Conservation (phyloP, 2,888 invertebrate species). For the Pseudoips prasinana region DNA sequence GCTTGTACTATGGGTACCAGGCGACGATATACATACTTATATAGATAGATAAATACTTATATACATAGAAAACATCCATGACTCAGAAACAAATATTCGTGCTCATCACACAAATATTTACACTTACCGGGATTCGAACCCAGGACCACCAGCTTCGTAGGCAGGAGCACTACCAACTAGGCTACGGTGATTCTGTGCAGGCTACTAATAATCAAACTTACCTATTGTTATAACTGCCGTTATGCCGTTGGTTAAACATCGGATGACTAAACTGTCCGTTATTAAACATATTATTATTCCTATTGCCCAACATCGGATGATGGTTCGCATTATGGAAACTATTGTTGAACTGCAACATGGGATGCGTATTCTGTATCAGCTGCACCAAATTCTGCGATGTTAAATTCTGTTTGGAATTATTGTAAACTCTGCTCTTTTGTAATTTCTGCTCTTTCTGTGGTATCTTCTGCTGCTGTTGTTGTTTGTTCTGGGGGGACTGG, state of each 20-base stretch:
- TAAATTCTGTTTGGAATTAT: slow-evolving; percentile 49
- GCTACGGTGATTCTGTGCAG: too few species aligned
- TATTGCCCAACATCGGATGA: slow-evolving; percentile 63
- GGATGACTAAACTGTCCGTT: slow-evolving; percentile 50
- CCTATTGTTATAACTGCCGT: slow-evolving; percentile 53
- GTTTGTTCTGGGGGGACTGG: slow-evolving; percentile 44
- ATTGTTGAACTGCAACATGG: slow-evolving; percentile 63
- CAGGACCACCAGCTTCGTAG: too few species aligned
- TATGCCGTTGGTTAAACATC: slow-evolving; percentile 50
- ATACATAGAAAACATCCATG: too few species aligned
- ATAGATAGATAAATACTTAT: too few species aligned
- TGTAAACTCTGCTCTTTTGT: slow-evolving; percentile 58
- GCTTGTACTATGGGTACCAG: too few species aligned
- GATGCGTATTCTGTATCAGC: slow-evolving; percentile 71
- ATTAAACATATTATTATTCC: slow-evolving; percentile 40
- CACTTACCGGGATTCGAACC: too few species aligned
- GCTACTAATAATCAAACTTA: slow-evolving; percentile 26
- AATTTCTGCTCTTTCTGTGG: slow-evolving; percentile 40
- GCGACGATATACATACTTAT: too few species aligned
- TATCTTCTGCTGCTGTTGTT: slow-evolving; percentile 2
- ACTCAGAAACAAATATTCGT: too few species aligned
- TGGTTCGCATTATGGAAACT: slow-evolving; percentile 71
- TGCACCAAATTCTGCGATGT: slow-evolving; percentile 69
- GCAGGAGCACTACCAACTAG: too few species aligned
- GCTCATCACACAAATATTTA: too few species aligned